These are phyloP conservation scores for Acanthopagrus latus DNA, from an alignment of 2,797 vertebrate genomes.

Conservation along the genomic window DNA sequence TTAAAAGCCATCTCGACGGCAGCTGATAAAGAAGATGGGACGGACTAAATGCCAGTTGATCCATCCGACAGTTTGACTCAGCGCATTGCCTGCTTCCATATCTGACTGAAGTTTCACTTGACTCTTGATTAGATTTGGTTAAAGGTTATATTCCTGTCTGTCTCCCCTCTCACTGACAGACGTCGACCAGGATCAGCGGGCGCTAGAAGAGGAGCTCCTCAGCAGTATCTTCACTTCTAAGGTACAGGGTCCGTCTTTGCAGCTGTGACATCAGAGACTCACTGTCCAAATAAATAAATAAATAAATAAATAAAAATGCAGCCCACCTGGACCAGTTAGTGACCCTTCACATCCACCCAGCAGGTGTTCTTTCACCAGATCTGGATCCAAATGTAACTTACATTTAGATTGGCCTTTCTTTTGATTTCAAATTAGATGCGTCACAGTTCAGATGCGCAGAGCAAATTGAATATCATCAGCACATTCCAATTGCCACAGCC, in stretches of 20 bases:
- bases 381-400: not conserved
- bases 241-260: constrained; percentile 79
- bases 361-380: constrained; percentile 50
- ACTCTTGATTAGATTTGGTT: not conserved
- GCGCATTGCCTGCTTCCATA: not conserved
- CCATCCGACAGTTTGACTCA: not conserved
- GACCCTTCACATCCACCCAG: not conserved
- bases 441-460: not conserved
- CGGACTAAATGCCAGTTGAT: not conserved
- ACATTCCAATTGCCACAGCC: not conserved
- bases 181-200: constrained; percentile 91
- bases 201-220: constrained; percentile 91
- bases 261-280: constrained; percentile 55
- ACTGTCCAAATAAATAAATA: not conserved
- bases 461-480: not conserved
- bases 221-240: constrained; percentile 92
- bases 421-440: not conserved
- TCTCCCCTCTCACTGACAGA: constrained; percentile 80
- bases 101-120: not conserved
- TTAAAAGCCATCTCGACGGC: not conserved
- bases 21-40: not conserved
- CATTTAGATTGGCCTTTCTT: not conserved
- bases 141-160: constrained; percentile 5
- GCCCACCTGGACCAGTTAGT: not conserved
- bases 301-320: constrained; percentile 16